Base-by-base conservation (phyloP, 2,797 vertebrate genomes). In the Brotogeris chrysoptera region DNA sequence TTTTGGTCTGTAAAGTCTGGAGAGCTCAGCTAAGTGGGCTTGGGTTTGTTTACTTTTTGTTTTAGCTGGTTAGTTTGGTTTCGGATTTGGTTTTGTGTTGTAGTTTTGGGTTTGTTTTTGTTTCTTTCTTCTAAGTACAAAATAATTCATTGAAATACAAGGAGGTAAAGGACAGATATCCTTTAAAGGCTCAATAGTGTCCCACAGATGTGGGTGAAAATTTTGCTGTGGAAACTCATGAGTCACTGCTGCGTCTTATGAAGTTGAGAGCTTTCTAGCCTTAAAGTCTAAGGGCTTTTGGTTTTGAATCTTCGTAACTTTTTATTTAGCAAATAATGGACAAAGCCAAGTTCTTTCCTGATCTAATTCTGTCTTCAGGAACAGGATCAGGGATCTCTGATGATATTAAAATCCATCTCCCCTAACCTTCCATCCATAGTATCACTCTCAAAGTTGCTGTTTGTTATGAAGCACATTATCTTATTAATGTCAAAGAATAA, bases 401-500 rank as follows among this genome's bases (percentile, higher is more conserved):
- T 50, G 24, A 59, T 59, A 66, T 72, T 66, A 73, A 38, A 52
- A 74, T 83, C 28, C 39, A 61, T 90, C 50, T 77, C 23, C 9
- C 24, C 21, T 57, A 44, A 23, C 49, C 36, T 93, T 79, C 44
- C n/a, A 84, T 44, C n/a, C 39, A 93, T 7, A 4, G 5, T 16
- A 80, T 72, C 32, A 23, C n/a, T 80, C 44, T 82, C 57, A 79
- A 88, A 90, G 16, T 55, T 95, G 30, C 32, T 74, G 32, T 61
- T 87, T 78, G 38, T 89, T 88, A 47, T 32, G 84, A 69, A 28
- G 50, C 55, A 83, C 65, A 18, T 91, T 94, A 87, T 95, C 71
- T 87, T 94, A 94, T 93, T 95, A 71, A 97, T 95, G 89, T 95
- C 93, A 96, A 94, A 92, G n/a, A 95, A 92, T 93, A 97, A 96